Conservation (phyloP, 2,113 vertebrate genomes). For the Oreochromis spilurus region DNA sequence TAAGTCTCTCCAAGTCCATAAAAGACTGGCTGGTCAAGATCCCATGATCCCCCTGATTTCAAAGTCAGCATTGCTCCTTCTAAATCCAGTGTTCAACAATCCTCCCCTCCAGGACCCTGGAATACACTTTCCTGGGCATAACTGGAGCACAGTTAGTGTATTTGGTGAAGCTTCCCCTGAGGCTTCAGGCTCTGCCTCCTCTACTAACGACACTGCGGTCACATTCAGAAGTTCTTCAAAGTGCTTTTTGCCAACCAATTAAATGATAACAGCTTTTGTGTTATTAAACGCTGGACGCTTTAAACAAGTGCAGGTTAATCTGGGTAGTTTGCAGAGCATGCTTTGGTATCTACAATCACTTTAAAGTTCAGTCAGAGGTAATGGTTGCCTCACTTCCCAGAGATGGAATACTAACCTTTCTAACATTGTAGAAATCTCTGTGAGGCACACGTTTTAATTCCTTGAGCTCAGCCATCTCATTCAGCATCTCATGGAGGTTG, state of each 20-base stretch:
- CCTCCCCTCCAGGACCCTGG: neutral
- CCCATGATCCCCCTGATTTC: neutral
- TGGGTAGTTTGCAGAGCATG: neutral
- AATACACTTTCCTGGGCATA: neutral
- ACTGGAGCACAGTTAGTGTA: neutral
- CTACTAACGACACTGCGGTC: neutral
- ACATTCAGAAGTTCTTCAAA: neutral
- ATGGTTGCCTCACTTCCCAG: neutral
- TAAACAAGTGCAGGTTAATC: neutral
- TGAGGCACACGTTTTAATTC: constrained; percentile 93
- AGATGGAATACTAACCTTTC: constrained; percentile 79
- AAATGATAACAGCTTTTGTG: neutral
- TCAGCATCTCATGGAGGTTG: constrained; percentile 94
- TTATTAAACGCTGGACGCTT: neutral
- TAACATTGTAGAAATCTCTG: constrained; percentile 96
- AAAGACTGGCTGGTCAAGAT: neutral
- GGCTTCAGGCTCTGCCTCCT: neutral
- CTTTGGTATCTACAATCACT: neutral
- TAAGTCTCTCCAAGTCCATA: neutral
- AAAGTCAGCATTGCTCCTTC: neutral
- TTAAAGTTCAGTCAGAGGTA: neutral
- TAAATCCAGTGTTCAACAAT: neutral
- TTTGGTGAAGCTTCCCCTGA: neutral
- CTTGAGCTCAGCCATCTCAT: constrained; percentile 94
- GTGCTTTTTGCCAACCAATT: neutral